These are phyloP conservation scores for Orchesellides sinensis DNA, from an alignment of 2,888 invertebrate genomes.

Conservation along the genomic window DNA sequence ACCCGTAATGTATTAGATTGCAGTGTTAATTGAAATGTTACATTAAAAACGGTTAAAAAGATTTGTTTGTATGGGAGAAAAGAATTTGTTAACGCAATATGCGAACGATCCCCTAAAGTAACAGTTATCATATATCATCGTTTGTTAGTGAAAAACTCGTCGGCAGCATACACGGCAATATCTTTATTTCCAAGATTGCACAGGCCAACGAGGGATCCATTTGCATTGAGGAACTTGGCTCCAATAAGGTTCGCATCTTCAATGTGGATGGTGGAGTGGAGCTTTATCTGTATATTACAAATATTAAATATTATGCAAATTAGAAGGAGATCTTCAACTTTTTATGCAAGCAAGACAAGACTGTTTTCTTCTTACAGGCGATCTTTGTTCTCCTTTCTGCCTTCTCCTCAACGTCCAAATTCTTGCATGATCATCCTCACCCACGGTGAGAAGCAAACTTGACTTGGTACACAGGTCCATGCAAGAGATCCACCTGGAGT, in stretches of 20 bases:
- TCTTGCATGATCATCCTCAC: constrained; percentile 71
- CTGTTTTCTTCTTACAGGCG: constrained; percentile 35
- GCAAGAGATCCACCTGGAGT: constrained; percentile 72
- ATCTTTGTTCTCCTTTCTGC: constrained; percentile 55
- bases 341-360: neutral
- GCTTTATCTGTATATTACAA: constrained; percentile 48
- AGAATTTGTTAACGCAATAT: no score
- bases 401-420: constrained; percentile 66
- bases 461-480: constrained; percentile 68
- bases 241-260: constrained; percentile 72
- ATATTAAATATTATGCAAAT: neutral
- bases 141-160: neutral
- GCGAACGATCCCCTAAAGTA: no score
- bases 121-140: neutral
- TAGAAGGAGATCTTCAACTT: neutral
- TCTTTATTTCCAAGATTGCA: constrained; percentile 66
- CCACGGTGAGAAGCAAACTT: constrained; percentile 69
- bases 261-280: constrained; percentile 65
- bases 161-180: constrained; percentile 49
- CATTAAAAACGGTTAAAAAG: no score
- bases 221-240: constrained; percentile 66
- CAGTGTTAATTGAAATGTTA: no score
- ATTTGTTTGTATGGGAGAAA: no score
- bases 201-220: constrained; percentile 64
- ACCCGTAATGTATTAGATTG: no score